These are phyloP conservation scores for Lynx canadensis DNA, from an alignment of 2,113 vertebrate species.

Conservation along the genomic window DNA sequence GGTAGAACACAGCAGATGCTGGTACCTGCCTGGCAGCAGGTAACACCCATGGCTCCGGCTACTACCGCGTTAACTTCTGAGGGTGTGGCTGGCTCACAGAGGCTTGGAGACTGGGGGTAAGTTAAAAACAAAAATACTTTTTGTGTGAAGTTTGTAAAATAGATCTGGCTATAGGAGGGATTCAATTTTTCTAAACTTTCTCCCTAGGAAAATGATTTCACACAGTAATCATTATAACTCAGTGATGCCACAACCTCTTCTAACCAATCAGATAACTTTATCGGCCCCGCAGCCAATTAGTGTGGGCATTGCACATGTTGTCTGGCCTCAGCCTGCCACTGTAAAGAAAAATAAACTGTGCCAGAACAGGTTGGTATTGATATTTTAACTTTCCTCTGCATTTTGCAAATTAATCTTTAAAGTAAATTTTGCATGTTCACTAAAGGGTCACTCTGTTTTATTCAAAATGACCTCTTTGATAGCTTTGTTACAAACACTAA, in stretches of 20 bases:
- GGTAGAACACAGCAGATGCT: conserved; percentile 95
- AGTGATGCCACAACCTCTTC: conserved; percentile 94
- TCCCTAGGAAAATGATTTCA: conserved; percentile 94
- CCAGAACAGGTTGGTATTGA: conserved; percentile 92
- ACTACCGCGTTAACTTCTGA: conserved; percentile 92
- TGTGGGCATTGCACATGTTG: conserved; percentile 97
- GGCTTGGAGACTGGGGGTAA: conserved; percentile 98
- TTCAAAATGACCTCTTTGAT: conserved; percentile 66
- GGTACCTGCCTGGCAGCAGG: conserved; percentile 96
- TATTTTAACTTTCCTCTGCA: conserved; percentile 25
- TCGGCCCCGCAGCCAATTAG: conserved; percentile 97
- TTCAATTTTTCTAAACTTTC: conserved; percentile 70
- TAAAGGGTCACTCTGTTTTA: conserved; percentile 65
- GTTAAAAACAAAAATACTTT: conserved; percentile 37
- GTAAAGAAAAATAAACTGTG: conserved; percentile 95
- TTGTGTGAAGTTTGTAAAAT: not conserved
- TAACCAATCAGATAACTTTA: conserved; percentile 97
- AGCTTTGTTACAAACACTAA: conserved; percentile 78
- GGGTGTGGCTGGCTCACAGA: conserved; percentile 93
- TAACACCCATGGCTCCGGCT: conserved; percentile 91
- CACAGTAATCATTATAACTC: conserved; percentile 96
- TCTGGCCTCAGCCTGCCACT: conserved; percentile 96
- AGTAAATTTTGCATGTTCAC: conserved; percentile 54
- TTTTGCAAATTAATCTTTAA: not conserved
- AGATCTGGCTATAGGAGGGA: not conserved